Evolutionary conservation across 2,113 vertebrate genomes (phyloP), one percentile per base, ranked within the genome.

Genomic region (Telmatochromis sp.): DNA sequence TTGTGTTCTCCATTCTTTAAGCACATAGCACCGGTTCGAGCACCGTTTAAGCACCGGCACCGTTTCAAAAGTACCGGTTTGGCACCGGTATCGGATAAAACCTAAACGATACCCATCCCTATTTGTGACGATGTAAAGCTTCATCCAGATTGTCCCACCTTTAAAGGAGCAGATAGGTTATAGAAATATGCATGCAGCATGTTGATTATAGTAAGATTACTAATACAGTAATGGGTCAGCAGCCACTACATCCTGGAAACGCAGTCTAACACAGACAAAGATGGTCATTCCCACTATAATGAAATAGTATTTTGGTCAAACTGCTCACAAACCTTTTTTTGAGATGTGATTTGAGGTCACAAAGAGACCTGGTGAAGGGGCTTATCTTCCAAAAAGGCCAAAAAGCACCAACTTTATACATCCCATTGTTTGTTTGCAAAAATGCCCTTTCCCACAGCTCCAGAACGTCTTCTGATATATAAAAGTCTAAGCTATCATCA

Each of bases 1-100:
- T 40, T 12, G 37, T 40, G 37, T 40, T 40, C 2, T 40, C 11
- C 37, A 40, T 40, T 40, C 11, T 40, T 40, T 40, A 40, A 40
- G 40, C 40, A 40, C 40, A 21, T n/a, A n/a, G n/a, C n/a, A n/a
- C n/a, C 1, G 5, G 5, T 40, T 40, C 0, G 40, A 40, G 40
- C 40, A 42, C 40, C 40, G 40, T 40, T 40, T 40, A 40, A 12
- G 11, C 40, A 42, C 5, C 11, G 11, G 40, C 40, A 42, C 37
- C 37, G 0, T 40, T 40, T 12, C 37, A 40, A 6, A 42, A 42
- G 40, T 42, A 42, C 40, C 0, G 0, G 40, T 42, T 42, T 42
- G 40, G 11, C 11, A 42, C 40, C 5, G 5, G 37, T 40, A 40
- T 40, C 10, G 1, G 37, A 40, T 40, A 40, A 42, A 42, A 42